Evolutionary conservation across 2,888 invertebrate species (phyloP), one percentile per base, ranked within the genome.

Genomic region (Apamea epomidion): DNA sequence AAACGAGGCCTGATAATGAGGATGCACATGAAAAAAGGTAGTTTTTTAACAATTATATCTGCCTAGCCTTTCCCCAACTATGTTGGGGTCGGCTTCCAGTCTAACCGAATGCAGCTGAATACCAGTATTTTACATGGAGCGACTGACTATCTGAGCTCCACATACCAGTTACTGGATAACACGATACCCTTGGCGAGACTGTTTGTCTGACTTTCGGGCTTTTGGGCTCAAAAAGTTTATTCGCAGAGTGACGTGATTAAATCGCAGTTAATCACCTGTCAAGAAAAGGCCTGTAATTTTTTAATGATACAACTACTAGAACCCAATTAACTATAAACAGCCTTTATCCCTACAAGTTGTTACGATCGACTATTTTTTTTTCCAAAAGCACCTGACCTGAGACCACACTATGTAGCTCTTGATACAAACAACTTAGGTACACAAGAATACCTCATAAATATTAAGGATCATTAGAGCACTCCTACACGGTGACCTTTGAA

Each of bases 401-500:
- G 29, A 25, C 14, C n/a, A 60, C 18, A 48, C 45, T 4, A 78
- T 54, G 25, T 45, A 71, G 60, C 29, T 58, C 62, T 84, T 64
- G 37, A 32, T 58, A 78, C 54, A 68, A 81, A 82, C 68, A 73
- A 64, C 69, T 78, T 70, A 25, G 68, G 29, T 25, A 78, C 78
- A 80, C 62, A 86, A 75, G 78, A 54, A 78, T 16, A 70, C 16
- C 76, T 80, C 67, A 82, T 87, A 74, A 84, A 87, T 80, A 72
- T 73, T 54, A 70, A 51, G 42, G 42, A 58, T 80, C 65, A 74
- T 81, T 74, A 64, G 14, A 45, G n/a, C 5, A 62, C 73, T 75
- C 58, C 70, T 62, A 73, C 70, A 37, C 65, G 37, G 29, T 78
- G 83, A 82, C 76, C 84, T 82, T 69, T 81, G 60, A 77, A 51